Percentiles rank a stretch among this genome's conserved stretches.
These are phyloP conservation scores for Parochlus steinenii DNA, from an alignment of 2,888 invertebrate genomes.

Conservation along the genomic window DNA sequence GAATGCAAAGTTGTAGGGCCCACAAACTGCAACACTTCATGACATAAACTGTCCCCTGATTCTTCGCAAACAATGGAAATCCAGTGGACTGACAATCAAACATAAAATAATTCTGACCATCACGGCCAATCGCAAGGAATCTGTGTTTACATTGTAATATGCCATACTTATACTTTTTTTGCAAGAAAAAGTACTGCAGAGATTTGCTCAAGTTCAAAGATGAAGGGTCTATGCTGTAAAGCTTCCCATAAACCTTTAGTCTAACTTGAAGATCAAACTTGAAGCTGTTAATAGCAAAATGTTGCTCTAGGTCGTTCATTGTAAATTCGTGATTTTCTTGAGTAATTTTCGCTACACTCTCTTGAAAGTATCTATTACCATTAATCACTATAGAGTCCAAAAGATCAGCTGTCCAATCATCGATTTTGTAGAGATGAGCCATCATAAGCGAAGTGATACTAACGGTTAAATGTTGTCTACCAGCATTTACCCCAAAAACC, in stretches of 20 bases:
- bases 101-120: slow-evolving; percentile 43
- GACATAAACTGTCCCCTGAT: slow-evolving; percentile 40
- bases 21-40: slow-evolving; percentile 41
- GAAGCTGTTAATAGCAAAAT: slow-evolving; percentile 39
- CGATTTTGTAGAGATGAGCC: slow-evolving; percentile 38
- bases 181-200: slow-evolving; percentile 37
- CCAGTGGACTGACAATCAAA: slow-evolving; percentile 47
- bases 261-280: slow-evolving; percentile 38
- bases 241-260: slow-evolving; percentile 40
- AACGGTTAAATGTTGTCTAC: slow-evolving; percentile 45
- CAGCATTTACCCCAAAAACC: slow-evolving; percentile 35
- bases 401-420: slow-evolving; percentile 44
- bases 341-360: slow-evolving; percentile 32
- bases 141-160: slow-evolving; percentile 37
- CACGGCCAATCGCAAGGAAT: slow-evolving; percentile 36
- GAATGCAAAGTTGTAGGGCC: slow-evolving; percentile 43
- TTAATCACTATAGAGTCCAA: slow-evolving; percentile 42
- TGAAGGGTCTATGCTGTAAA: slow-evolving; percentile 37
- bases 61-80: slow-evolving; percentile 40
- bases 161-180: slow-evolving; percentile 25
- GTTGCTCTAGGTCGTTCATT: slow-evolving; percentile 37
- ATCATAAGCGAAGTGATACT: slow-evolving; percentile 41
- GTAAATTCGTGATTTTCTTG: slow-evolving; percentile 38
- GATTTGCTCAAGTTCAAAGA: slow-evolving; percentile 47
- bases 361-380: slow-evolving; percentile 39